phyloP scores from a whole-genome alignment of 2,888 invertebrate genomes.

The Dolomedes plantarius region DNA sequence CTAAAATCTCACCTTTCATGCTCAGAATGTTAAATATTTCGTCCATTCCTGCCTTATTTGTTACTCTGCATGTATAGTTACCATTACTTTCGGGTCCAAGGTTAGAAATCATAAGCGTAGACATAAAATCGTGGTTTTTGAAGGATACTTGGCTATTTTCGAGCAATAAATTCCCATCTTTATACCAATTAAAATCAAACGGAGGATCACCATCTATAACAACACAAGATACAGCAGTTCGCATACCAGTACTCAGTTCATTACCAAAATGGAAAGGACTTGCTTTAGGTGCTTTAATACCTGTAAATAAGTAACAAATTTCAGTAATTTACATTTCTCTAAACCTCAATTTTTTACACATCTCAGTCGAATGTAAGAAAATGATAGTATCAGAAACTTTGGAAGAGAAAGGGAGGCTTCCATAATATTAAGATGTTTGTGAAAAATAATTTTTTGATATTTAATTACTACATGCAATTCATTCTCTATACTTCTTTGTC shows the following conservation, averaged over 20 bases:
- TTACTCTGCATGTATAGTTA: slow-evolving; percentile 57
- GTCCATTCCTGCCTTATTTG: slow-evolving; percentile 40
- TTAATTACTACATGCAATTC: too few species aligned
- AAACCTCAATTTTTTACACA: too few species aligned
- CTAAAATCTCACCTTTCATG: slow-evolving; percentile 53
- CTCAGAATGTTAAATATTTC: slow-evolving; percentile 20
- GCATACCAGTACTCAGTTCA: slow-evolving; percentile 15
- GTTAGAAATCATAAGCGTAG: slow-evolving; percentile 19
- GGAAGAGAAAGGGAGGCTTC: too few species aligned
- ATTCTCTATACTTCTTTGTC: too few species aligned
- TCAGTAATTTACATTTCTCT: too few species aligned
- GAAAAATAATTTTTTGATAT: too few species aligned
- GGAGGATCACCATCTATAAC: slow-evolving; percentile 70
- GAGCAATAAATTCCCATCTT: slow-evolving; percentile 25
- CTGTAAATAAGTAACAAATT: too few species aligned
- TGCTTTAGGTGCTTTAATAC: slow-evolving; percentile 11
- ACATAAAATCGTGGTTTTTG: background rate
- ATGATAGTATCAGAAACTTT: too few species aligned
- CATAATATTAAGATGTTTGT: too few species aligned
- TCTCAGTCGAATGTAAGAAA: too few species aligned
- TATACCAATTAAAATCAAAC: slow-evolving; percentile 68
- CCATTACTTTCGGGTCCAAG: slow-evolving; percentile 31
- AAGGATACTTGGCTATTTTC: background rate
- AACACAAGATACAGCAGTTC: slow-evolving; percentile 41
- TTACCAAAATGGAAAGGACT: slow-evolving; percentile 46